phyloP scores from a whole-genome alignment of 2,113 vertebrate species.

The Oreochromis aureus region DNA sequence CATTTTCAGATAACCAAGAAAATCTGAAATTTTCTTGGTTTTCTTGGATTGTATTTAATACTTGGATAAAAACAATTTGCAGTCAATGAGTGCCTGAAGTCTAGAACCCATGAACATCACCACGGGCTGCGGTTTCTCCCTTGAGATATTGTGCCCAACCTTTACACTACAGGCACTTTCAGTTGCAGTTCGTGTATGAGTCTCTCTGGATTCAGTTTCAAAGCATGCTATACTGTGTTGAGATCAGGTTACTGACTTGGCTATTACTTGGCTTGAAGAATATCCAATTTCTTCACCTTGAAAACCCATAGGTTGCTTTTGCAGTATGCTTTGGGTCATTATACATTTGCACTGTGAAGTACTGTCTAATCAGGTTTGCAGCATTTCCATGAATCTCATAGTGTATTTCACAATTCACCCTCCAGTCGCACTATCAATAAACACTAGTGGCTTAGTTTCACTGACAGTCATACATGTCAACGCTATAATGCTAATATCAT shows the following conservation, averaged over 20 bases:
- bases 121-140: neutral
- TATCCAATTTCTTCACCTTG: neutral
- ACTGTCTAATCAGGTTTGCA: neutral
- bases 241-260: neutral
- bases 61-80: neutral
- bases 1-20: accelerated
- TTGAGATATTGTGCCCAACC: neutral
- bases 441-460: neutral
- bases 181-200: neutral
- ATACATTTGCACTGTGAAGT: neutral
- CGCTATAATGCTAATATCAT: neutral
- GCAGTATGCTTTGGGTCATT: neutral
- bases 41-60: neutral
- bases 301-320: neutral
- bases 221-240: neutral
- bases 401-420: neutral
- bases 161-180: neutral
- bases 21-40: neutral
- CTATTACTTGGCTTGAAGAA: neutral
- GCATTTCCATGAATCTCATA: neutral
- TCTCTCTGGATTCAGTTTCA: neutral
- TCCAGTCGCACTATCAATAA: neutral
- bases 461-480: neutral
- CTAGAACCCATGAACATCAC: neutral
- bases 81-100: neutral